A percentile compares a stretch with the other conserved stretches of the same genome.
Conservation (phyloP, 1,140 invertebrate genomes). For the Maconellicoccus hirsutus region DNA sequence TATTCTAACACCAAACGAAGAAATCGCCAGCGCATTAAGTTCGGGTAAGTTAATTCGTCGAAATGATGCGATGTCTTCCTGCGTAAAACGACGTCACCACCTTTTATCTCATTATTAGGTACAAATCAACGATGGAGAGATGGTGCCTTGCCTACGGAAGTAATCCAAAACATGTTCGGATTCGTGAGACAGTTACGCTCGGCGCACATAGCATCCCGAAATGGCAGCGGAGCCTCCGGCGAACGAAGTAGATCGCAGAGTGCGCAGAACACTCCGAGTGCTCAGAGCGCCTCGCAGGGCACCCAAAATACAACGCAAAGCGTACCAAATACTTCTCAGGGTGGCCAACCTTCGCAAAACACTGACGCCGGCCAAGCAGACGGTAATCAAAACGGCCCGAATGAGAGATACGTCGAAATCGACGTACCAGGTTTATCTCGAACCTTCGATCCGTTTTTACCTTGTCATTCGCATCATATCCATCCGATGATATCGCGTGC, state of each 20-base stretch:
- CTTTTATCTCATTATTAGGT: not conserved
- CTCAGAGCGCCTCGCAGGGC: too few relatives aligned
- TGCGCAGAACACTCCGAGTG: too few relatives aligned
- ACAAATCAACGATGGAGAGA: not conserved
- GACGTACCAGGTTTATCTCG: slow-evolving; percentile 4
- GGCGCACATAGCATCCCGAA: not conserved
- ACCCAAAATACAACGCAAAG: too few relatives aligned
- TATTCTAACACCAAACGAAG: slow-evolving; percentile 26
- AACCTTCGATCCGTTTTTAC: slow-evolving; percentile 52
- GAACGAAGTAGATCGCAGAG: not conserved
- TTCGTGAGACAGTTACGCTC: not conserved
- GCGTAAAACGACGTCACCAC: not conserved
- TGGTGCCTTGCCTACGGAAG: not conserved
- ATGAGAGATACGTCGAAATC: not conserved
- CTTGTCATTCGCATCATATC: slow-evolving; percentile 53
- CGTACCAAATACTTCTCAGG: too few relatives aligned
- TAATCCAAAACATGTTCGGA: not conserved
- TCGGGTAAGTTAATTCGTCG: not conserved
- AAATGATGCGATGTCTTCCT: not conserved
- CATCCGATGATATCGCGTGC: slow-evolving; percentile 27
- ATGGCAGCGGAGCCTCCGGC: not conserved
- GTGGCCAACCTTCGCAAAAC: too few relatives aligned
- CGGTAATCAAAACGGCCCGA: too few relatives aligned
- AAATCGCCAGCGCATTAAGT: not conserved
- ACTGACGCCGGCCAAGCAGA: too few relatives aligned